Evolutionary conservation across 2,113 vertebrate genomes (phyloP).

Genomic region (Larimichthys crocea): DNA sequence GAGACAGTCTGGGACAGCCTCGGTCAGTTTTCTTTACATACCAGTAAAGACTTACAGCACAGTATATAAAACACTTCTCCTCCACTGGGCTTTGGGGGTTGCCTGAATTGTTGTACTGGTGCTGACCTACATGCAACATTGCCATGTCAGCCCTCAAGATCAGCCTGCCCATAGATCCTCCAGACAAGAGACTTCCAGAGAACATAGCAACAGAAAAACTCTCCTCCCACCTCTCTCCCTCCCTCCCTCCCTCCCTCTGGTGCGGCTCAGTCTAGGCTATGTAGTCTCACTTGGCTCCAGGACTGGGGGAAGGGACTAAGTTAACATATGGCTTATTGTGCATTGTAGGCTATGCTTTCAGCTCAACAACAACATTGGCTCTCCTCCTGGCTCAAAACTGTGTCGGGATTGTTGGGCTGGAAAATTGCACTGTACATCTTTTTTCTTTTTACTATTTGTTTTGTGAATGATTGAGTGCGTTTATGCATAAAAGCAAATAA

Average conservation of each 20-base stretch:
- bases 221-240: constrained; percentile 62
- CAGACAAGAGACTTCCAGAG: constrained; percentile 73
- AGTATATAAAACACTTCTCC: background rate
- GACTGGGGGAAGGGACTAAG: constrained; percentile 69
- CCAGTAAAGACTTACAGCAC: background rate
- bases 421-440: constrained; percentile 2
- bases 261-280: constrained; percentile 73
- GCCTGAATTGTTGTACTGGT: constrained; percentile 20
- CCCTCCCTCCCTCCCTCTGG: constrained; percentile 52
- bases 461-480: constrained; percentile 8
- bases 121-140: constrained; percentile 72
- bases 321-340: constrained; percentile 78
- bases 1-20: background rate
- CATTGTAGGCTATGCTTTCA: constrained; percentile 65
- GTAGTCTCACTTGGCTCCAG: constrained; percentile 59
- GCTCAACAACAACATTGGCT: constrained; percentile 35
- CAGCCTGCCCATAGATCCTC: constrained; percentile 66
- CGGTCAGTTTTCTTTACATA: background rate
- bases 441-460: constrained; percentile 4
- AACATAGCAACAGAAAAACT: constrained; percentile 78
- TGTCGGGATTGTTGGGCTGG: background rate
- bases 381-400: background rate
- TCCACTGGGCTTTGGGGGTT: constrained; percentile 3
- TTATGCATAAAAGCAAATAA: constrained; percentile 3
- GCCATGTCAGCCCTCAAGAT: constrained; percentile 73